These are phyloP conservation scores for Hedychridium roseum DNA, from an alignment of 2,888 invertebrate species.

Conservation along the genomic window DNA sequence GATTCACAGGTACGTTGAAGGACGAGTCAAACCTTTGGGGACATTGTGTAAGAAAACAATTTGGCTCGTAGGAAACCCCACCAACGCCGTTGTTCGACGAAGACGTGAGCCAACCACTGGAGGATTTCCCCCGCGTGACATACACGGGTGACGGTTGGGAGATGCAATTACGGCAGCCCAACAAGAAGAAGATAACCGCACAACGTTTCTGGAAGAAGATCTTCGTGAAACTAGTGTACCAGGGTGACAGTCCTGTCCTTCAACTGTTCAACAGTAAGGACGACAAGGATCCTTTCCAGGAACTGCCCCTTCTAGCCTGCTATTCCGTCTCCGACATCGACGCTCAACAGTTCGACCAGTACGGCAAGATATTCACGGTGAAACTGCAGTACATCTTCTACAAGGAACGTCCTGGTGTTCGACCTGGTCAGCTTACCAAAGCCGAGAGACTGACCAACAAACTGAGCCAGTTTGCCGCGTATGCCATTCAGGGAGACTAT, in stretches of 20 bases:
- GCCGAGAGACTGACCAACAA: conserved; percentile 91
- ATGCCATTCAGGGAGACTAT: conserved; percentile 92
- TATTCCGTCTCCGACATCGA: conserved; percentile 95
- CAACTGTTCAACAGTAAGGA: conserved; percentile 84
- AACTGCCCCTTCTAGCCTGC: conserved; percentile 91
- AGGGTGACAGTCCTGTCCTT: conserved; percentile 84
- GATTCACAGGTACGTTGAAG: conserved; percentile 54
- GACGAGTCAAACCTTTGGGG: not conserved
- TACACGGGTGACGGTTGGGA: conserved; percentile 92
- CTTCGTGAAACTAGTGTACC: conserved; percentile 80
- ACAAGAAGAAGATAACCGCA: conserved; percentile 95
- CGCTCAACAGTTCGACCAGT: conserved; percentile 98
- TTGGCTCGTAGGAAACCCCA: conserved; percentile 87
- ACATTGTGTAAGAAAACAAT: no score
- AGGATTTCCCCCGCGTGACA: conserved; percentile 85
- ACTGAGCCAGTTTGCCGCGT: conserved; percentile 91
- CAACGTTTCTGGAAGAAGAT: conserved; percentile 98
- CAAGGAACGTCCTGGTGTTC: conserved; percentile 94
- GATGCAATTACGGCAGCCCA: conserved; percentile 93
- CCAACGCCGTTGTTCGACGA: conserved; percentile 95
- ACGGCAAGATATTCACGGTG: conserved; percentile 98
- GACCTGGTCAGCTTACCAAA: conserved; percentile 93
- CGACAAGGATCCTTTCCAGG: conserved; percentile 94
- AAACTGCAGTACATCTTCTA: conserved; percentile 98
- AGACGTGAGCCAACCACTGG: conserved; percentile 89